Base-by-base conservation (phyloP, 2,113 vertebrate genomes). In the Callipepla californica region DNA sequence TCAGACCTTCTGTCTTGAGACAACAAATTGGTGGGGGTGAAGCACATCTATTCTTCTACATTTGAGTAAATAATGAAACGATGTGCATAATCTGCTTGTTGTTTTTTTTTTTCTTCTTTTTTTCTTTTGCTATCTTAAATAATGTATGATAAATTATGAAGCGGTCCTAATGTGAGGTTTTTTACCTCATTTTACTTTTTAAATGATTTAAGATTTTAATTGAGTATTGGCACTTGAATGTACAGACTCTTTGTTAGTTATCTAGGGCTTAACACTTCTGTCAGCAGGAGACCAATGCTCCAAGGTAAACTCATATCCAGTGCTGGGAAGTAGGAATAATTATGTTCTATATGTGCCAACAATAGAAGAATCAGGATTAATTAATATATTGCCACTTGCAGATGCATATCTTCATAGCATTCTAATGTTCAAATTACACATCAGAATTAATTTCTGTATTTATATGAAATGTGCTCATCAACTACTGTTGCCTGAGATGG, bases 371-470 rank as follows among this genome's bases (percentile, higher is more conserved):
- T 69, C 23, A 61, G 57, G 36, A 66, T 57, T 90, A 80, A 86
- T 93, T 91, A 91, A 87, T 91, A 68, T 77, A 67, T 40, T 85
- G 16, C 15, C 82, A 80, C 88, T 88, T 93, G 59, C 42, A 62
- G 45, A 84, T 78, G 77, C 79, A 18, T 83, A 78, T 78, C 69
- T 78, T 84, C 34, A 12, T 47, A 55, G 38, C 50, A 63, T 45
- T 75, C n/a, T 63, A 20, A 42, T 53, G 25, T 84, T 15, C 30
- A 53, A 55, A 22, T 75, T 38, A 80, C 47, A 66, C 7, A 53
- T 5, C 26, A 22, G 21, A 44, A 25, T 47, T 63, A 55, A 53
- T 61, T 85, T 87, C 40, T 58, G 2, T 62, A 20, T 44, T 36
- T 45, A 2, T 63, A 53, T 25, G 13, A 38, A 51, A 32, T 23